Evolutionary conservation across 1,140 invertebrate genomes (phyloP).

Genomic region (Druon quercuslanigerum): DNA sequence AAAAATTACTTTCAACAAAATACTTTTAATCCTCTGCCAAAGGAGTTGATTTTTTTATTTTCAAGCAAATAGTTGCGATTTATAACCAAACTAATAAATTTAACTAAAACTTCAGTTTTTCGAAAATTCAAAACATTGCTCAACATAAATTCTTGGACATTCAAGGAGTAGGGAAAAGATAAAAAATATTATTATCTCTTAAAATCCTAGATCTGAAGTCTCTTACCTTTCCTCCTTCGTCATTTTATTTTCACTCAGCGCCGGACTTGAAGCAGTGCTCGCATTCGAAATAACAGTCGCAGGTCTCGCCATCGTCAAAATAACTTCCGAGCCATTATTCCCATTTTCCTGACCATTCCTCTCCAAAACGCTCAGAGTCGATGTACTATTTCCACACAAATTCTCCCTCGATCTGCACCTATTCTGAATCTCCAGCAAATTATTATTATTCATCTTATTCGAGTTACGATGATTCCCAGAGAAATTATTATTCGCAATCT

Average conservation of each 20-base stretch:
- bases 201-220: not conserved
- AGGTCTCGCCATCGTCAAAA: conserved; percentile 83
- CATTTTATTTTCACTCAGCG: conserved; percentile 78
- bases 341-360: conserved; percentile 69
- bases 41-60: too few relatives aligned
- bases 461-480: conserved; percentile 63
- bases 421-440: conserved; percentile 71
- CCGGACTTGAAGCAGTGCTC: conserved; percentile 79
- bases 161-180: too few relatives aligned
- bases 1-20: too few relatives aligned
- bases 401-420: conserved; percentile 77
- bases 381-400: conserved; percentile 69
- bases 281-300: conserved; percentile 84
- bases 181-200: not conserved
- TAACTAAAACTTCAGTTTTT: too few relatives aligned
- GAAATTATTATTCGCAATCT: conserved; percentile 66
- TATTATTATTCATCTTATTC: conserved; percentile 68
- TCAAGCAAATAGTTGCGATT: too few relatives aligned
- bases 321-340: conserved; percentile 77
- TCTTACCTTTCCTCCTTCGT: conserved; percentile 79
- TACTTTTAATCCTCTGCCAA: too few relatives aligned
- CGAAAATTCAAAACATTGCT: too few relatives aligned
- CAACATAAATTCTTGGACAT: too few relatives aligned
- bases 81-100: too few relatives aligned
- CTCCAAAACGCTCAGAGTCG: conserved; percentile 66